Percentiles rank a stretch among this genome's conserved stretches.
phyloP scores from a whole-genome alignment of 1,140 invertebrate genomes.

The Metaphire vulgaris region DNA sequence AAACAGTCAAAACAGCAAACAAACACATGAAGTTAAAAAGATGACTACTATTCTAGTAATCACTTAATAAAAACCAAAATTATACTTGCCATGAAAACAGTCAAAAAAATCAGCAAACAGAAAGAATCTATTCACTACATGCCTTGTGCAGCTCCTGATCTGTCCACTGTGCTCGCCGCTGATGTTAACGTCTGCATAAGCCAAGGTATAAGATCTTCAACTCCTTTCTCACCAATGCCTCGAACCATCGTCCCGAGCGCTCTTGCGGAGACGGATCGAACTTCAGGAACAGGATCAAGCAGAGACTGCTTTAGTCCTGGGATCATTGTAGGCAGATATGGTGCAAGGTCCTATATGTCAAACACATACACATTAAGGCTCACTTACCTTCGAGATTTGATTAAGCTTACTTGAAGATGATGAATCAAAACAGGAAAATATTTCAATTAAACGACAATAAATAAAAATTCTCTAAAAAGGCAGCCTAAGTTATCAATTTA shows the following conservation, averaged over 20 bases:
- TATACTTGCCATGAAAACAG: not conserved
- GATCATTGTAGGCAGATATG: conserved; percentile 92
- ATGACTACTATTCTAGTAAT: not conserved
- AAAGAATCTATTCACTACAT: no score
- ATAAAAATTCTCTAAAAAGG: no score
- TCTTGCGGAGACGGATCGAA: conserved; percentile 81
- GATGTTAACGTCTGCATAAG: conserved; percentile 97
- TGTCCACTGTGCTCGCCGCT: conserved; percentile 87
- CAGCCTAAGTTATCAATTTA: no score
- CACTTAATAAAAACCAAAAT: not conserved
- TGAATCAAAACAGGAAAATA: no score
- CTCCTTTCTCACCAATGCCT: conserved; percentile 90
- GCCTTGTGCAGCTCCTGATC: conserved; percentile 62
- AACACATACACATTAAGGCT: no score
- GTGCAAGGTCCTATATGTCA: conserved; percentile 73
- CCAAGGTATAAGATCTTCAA: conserved; percentile 83
- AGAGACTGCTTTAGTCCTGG: conserved; percentile 93
- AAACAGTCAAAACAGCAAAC: no score
- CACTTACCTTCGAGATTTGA: no score
- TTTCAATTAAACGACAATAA: no score
- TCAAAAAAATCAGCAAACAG: not conserved
- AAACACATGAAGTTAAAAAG: no score
- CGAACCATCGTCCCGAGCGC: conserved; percentile 94
- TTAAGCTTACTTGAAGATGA: no score
- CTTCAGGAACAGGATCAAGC: conserved; percentile 95